These are phyloP conservation scores for Lagorchestes hirsutus DNA, from an alignment of 2,797 vertebrate genomes.

Conservation along the genomic window DNA sequence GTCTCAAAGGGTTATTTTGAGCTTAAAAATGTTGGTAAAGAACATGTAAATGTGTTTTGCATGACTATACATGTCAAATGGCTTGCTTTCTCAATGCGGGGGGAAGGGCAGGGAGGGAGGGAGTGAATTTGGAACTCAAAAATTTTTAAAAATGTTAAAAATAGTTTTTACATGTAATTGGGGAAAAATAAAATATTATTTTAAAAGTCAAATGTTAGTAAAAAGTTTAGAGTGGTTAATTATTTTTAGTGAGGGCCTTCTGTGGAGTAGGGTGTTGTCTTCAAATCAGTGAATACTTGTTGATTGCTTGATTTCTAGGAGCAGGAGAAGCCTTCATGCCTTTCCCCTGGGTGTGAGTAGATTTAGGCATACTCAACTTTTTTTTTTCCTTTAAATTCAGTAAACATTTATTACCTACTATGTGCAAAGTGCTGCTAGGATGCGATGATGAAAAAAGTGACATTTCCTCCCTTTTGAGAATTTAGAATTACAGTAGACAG, in stretches of 20 bases:
- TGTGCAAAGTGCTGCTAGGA: neutral
- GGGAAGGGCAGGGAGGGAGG: neutral
- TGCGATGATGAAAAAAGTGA: neutral
- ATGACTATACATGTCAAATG: neutral
- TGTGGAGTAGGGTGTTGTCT: neutral
- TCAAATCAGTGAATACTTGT: neutral
- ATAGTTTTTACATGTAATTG: neutral
- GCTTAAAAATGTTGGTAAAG: neutral
- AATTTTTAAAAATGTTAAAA: neutral
- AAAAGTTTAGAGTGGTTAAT: neutral
- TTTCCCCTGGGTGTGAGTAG: neutral
- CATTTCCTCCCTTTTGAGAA: neutral
- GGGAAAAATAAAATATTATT: neutral
- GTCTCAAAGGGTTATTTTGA: neutral
- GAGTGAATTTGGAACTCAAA: neutral
- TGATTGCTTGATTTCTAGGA: neutral
- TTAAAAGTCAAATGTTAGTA: neutral
- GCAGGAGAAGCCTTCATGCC: neutral
- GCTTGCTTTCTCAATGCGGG: neutral
- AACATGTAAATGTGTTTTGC: neutral
- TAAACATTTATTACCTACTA: neutral
- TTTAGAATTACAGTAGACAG: too few relatives aligned
- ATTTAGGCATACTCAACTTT: neutral
- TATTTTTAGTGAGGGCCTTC: neutral
- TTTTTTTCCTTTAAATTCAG: neutral